Evolutionary conservation across 2,113 vertebrate genomes (phyloP).

Genomic region (Campylomormyrus numenius): DNA sequence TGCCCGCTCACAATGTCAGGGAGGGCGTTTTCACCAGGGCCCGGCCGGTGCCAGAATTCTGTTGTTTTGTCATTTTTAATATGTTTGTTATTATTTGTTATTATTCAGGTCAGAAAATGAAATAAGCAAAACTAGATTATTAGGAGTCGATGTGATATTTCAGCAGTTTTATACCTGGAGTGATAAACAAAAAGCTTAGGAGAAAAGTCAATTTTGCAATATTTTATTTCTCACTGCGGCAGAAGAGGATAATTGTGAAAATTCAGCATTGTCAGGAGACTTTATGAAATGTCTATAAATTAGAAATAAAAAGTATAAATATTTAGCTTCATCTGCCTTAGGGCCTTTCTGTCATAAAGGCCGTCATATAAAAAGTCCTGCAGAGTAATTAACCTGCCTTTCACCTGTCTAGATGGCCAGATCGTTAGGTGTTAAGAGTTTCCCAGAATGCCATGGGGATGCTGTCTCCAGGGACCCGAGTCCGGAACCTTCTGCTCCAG

Average conservation of each 20-base stretch:
- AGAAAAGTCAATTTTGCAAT: not conserved
- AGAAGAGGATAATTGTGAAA: not conserved
- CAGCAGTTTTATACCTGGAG: not conserved
- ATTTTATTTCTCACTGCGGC: not conserved
- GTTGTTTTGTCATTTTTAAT: not conserved
- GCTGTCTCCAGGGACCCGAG: not conserved
- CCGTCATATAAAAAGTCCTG: not conserved
- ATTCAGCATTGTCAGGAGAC: not conserved
- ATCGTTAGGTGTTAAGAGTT: not conserved
- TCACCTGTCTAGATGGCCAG: not conserved
- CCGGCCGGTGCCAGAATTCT: not conserved
- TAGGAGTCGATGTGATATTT: not conserved
- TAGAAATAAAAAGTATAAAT: not conserved
- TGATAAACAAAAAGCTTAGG: not conserved
- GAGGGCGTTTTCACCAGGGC: not conserved
- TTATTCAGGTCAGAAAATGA: not conserved
- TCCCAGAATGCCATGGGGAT: not conserved
- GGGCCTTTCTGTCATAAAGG: not conserved
- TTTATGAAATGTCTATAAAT: not conserved
- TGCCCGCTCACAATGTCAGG: not conserved
- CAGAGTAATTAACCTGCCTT: not conserved
- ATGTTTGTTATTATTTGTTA: not conserved
- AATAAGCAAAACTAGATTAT: conserved; percentile 3
- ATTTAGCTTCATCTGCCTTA: not conserved
- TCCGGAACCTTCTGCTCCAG: not conserved